Evolutionary conservation across 2,797 vertebrate species (phyloP), one percentile per base, ranked within the genome.

Genomic region (Tokudaia muenninki): DNA sequence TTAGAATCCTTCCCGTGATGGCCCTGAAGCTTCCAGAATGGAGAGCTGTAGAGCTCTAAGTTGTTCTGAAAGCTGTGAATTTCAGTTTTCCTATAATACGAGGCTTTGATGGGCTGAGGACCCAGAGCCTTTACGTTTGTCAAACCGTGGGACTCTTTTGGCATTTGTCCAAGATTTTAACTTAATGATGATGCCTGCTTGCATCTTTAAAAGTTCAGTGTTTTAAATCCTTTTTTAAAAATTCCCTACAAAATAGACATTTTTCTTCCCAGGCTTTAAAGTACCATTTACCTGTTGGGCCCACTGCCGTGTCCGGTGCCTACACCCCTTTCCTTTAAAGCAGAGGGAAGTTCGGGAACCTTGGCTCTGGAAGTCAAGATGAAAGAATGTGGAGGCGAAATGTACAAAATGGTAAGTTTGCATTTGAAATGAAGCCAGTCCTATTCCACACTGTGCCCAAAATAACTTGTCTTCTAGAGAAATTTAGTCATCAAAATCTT

Each of bases 381-480:
- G 87, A 88, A 84, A 92, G 83, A 37, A 37, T 81, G 3, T 65
- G 24, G 44, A 92, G 67, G 14, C 50, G 75, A 95, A 94, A 90
- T 88, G 80, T 57, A 92, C 91, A 29, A 47, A 77, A 52, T 96
- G 94, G 93, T 90, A 94, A 97, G 86, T 37, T 88, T 96, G 92
- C 67, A 96, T 91, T 90, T 94, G 96, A 97, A 87, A 41, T 34
- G 67, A 96, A 97, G 95, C 89, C 92, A 89, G 67, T 95, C 93
- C 84, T 95, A 34, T 94, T 95, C 89, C 87, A 95, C 94, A 74
- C 80, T 83, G 31, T 92, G 96, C 94, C 91, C 87, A 11, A 96
- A 97, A 97, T 97, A 96, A 96, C 84, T 86, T 86, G 80, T 91
- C 95, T 96, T 95, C 90, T 93, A 93, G 90, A 96, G 89, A 97